Percentiles rank a stretch among this genome's conserved stretches.
phyloP scores from a whole-genome alignment of 2,113 vertebrate species.

The Lepus americanus region DNA sequence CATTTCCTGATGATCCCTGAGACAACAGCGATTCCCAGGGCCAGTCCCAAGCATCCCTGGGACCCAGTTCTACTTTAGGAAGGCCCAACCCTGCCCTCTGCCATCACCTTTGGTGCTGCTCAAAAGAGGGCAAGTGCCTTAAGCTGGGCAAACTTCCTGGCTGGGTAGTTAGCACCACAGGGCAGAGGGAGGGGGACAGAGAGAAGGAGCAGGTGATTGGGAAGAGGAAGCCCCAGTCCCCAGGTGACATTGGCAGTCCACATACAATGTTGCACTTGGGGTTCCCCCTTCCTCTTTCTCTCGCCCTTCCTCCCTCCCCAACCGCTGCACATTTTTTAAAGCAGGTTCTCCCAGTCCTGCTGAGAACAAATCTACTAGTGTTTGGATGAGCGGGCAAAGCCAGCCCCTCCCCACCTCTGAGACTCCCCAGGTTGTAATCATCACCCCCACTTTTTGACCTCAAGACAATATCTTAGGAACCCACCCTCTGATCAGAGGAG shows the following conservation, averaged over 20 bases:
- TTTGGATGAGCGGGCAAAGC: not conserved
- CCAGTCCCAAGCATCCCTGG: not conserved
- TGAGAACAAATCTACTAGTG: not conserved
- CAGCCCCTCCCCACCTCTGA: not conserved
- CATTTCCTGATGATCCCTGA: not conserved
- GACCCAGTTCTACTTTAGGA: not conserved
- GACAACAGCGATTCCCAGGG: not conserved
- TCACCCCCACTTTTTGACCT: not conserved
- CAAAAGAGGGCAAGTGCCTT: not conserved
- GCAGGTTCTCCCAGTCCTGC: not conserved
- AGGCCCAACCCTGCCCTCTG: not conserved
- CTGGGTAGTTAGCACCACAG: not conserved
- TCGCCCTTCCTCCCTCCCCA: not conserved
- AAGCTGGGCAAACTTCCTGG: not conserved
- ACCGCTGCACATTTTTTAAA: not conserved
- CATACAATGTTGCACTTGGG: not conserved
- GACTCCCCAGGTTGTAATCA: not conserved
- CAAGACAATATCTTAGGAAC: conserved; percentile 38
- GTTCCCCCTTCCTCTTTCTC: not conserved
- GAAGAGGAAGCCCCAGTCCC: not conserved
- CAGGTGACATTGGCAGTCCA: not conserved
- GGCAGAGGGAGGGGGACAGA: not conserved
- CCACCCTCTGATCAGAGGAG: conserved; percentile 16
- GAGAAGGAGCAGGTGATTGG: not conserved
- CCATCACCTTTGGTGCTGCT: not conserved